Conservation (phyloP, 2,113 vertebrate genomes). For the Psettodes erumei region DNA sequence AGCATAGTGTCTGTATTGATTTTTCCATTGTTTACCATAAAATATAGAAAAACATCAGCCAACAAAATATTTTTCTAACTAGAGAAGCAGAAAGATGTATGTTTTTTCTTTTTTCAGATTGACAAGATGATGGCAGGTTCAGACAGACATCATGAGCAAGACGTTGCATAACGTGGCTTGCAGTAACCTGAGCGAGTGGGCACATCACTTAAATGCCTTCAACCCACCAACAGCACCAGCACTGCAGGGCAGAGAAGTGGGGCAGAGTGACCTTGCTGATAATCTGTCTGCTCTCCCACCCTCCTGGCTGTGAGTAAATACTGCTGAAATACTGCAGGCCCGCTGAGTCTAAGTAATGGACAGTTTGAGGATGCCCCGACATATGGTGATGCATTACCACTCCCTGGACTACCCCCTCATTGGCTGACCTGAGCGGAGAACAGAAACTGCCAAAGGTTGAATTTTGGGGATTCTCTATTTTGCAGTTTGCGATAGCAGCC, state of each 20-base stretch:
- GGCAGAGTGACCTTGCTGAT: constrained; percentile 74
- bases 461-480: not conserved
- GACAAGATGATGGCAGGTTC: constrained; percentile 39
- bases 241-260: constrained; percentile 67
- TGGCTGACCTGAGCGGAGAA: constrained; percentile 29
- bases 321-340: constrained; percentile 44
- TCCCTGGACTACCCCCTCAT: constrained; percentile 20
- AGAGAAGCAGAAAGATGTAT: not conserved
- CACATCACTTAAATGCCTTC: constrained; percentile 10
- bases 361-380: constrained; percentile 63
- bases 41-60: not conserved
- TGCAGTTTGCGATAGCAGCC: not conserved
- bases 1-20: too few relatives aligned
- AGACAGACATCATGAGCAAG: constrained; percentile 47
- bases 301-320: constrained; percentile 58
- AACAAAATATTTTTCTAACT: not conserved
- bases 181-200: constrained; percentile 57
- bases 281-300: constrained; percentile 65
- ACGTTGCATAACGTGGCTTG: constrained; percentile 50
- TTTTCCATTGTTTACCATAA: not conserved
- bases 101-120: not conserved
- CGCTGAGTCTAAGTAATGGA: constrained; percentile 53
- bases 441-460: constrained; percentile 14
- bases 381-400: constrained; percentile 56
- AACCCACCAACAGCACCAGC: constrained; percentile 42